phyloP scores from a whole-genome alignment of 2,888 invertebrate species.

The Sinodicranocentrus sp. region DNA sequence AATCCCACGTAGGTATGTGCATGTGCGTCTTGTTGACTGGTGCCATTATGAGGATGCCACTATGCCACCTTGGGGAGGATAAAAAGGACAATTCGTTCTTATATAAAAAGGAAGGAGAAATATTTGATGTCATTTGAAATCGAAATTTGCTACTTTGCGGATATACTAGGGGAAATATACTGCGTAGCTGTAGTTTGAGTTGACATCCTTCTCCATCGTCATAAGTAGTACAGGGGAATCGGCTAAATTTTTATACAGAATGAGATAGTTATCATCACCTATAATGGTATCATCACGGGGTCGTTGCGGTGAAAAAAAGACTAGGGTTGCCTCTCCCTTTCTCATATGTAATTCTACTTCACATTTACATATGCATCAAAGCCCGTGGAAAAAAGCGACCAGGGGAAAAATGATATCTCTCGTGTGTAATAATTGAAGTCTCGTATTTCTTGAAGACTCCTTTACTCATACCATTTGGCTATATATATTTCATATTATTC shows the following conservation, averaged over 20 bases:
- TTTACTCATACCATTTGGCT: not conserved
- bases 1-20: too few species aligned
- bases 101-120: not conserved
- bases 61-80: not conserved
- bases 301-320: slow-evolving; percentile 13
- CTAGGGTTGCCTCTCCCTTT: too few species aligned
- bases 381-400: too few species aligned
- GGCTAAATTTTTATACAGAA: not conserved
- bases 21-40: too few species aligned
- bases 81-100: not conserved
- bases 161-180: not conserved
- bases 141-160: slow-evolving; percentile 9
- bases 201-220: slow-evolving; percentile 9
- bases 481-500: slow-evolving; percentile 18
- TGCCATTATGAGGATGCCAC: not conserved
- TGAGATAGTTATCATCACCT: not conserved
- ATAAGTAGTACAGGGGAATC: not conserved
- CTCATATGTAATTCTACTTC: too few species aligned
- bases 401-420: not conserved
- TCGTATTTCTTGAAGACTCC: slow-evolving; percentile 13
- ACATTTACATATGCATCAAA: too few species aligned
- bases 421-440: slow-evolving; percentile 18
- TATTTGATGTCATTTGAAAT: not conserved
- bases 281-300: slow-evolving; percentile 19
- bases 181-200: slow-evolving; percentile 16